Base-by-base conservation (phyloP, 2,888 invertebrate genomes). In the Nemoura dubitans region DNA sequence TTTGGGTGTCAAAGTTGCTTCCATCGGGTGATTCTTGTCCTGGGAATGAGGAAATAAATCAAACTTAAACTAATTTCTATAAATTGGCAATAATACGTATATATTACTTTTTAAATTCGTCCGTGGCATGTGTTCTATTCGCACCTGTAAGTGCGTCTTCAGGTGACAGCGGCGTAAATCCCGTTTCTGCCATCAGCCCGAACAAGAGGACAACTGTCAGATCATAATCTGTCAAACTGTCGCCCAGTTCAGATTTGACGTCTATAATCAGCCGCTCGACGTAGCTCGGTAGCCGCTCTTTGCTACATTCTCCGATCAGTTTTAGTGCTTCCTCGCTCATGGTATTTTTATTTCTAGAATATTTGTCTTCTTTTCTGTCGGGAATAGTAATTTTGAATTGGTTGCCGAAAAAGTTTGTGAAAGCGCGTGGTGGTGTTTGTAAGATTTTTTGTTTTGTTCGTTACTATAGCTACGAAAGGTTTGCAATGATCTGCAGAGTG, bases 141-240 rank as follows among this genome's bases (percentile, higher is more conserved):
- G 29, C 42, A 83, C 83, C 83, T 42, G 26, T 36, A 26, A 36
- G 21, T 0, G n/a, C 43, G 43, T n/a, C 42, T 1, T 83, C 83
- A 36, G 26, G n/a, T 21, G n/a, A 25, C 30, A 83, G 25, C 42
- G 42, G 83, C 30, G 83, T 83, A 43, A 83, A 83, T 14, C 83
- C 83, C 83, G 83, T 25, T 26, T 83, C 83, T 6, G 36, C 42
- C 36, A 83, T 26, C 25, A 83, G 30, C 25, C 26, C 43, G 42
- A 83, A 30, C 43, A 83, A 43, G 42, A 83, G 7, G 83, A 42
- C 83, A 25, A 83, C 83, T 14, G 83, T 43, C 5, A 83, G 83
- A 26, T 83, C 83, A 25, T n/a, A 26, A n/a, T 83, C 83, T 5
- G 36, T 42, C 25, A 83, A n/a, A 16, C 30, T 42, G 83, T 42